These are phyloP conservation scores for Lepidocolaptes lacrymiger DNA, from an alignment of 2,797 vertebrate species.

Conservation along the genomic window DNA sequence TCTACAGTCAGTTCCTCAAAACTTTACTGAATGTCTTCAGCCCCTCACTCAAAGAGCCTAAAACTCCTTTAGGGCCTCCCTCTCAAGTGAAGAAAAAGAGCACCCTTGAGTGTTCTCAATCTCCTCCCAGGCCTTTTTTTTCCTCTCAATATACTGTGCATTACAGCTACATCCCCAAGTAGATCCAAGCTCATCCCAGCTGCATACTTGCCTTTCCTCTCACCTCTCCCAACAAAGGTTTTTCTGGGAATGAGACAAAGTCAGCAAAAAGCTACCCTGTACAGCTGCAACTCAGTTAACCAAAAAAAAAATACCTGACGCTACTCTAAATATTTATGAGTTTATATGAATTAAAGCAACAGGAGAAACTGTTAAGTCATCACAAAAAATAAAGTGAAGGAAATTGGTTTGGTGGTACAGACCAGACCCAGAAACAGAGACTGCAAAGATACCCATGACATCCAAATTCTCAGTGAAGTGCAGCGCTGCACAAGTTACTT, in stretches of 20 bases:
- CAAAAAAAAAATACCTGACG: not conserved
- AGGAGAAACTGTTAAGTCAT: not conserved
- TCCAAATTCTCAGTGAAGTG: not conserved
- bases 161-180: not conserved
- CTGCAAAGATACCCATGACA: not conserved
- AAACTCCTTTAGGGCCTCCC: not conserved
- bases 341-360: not conserved
- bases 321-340: not conserved
- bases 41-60: not conserved
- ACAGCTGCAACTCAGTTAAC: not conserved
- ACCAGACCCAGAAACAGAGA: not conserved
- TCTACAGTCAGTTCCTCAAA: not conserved
- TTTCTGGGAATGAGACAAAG: not conserved
- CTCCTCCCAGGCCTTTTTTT: not conserved
- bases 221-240: not conserved
- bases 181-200: not conserved
- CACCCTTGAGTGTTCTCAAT: not conserved
- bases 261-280: not conserved
- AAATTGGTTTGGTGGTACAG: not conserved
- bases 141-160: not conserved
- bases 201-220: not conserved
- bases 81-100: not conserved
- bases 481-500: not conserved
- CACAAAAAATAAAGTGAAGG: not conserved
- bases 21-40: not conserved